Evolutionary conservation across 2,797 vertebrate species (phyloP).

Genomic region (Sebastes variabilis): DNA sequence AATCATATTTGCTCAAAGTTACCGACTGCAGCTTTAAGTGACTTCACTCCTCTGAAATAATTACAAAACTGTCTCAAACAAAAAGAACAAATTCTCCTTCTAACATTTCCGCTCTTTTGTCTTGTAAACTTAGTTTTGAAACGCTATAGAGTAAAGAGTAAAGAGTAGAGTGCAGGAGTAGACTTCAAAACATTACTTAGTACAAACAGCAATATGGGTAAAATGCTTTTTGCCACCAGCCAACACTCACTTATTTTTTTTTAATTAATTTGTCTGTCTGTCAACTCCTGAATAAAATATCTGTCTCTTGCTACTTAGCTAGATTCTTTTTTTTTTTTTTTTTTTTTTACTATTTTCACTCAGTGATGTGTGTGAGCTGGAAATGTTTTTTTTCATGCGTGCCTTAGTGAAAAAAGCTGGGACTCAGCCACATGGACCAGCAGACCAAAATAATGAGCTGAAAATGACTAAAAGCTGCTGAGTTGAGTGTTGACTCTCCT

Average conservation of each 20-base stretch:
- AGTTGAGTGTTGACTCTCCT: neutral
- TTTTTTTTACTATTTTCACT: neutral
- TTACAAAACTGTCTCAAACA: neutral
- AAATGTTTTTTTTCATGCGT: neutral
- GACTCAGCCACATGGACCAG: neutral
- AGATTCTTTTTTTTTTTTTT: too few species aligned
- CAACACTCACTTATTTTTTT: neutral
- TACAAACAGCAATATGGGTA: neutral
- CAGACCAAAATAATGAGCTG: neutral
- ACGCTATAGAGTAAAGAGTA: neutral
- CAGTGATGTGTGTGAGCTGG: neutral
- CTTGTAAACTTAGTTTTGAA: neutral
- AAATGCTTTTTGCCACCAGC: neutral
- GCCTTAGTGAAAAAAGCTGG: neutral
- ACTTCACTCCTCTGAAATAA: neutral
- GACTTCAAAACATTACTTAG: neutral
- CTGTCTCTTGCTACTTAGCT: neutral
- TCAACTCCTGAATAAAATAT: neutral
- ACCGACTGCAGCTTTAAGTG: neutral
- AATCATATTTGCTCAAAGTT: too few species aligned
- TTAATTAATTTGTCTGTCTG: neutral
- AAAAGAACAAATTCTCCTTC: neutral
- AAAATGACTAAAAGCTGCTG: slow-evolving; percentile 1
- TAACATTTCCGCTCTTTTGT: neutral
- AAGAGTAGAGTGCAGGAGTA: neutral